A percentile compares a stretch with the other conserved stretches of the same genome.
phyloP scores from a whole-genome alignment of 2,888 invertebrate species.

The Melipona beecheii region DNA sequence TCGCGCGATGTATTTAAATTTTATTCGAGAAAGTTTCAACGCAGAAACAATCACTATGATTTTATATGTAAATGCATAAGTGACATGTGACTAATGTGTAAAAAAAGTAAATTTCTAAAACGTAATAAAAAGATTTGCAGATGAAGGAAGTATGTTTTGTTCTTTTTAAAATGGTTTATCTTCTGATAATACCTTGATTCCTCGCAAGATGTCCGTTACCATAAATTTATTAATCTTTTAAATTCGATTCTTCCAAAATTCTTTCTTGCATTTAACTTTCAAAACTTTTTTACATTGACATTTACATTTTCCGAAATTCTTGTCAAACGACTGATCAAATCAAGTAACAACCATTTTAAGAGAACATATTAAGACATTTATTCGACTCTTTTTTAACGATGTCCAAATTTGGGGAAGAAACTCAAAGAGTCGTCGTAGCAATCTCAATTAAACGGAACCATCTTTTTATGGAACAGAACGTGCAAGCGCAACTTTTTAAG shows the following conservation, averaged over 20 bases:
- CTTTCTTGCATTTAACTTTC: too few relatives aligned
- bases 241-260: too few relatives aligned
- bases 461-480: not conserved
- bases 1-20: conserved; percentile 22
- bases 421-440: too few relatives aligned
- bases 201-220: too few relatives aligned
- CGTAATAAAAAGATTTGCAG: not conserved
- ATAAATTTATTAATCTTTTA: too few relatives aligned
- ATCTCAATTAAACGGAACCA: not conserved
- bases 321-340: not conserved
- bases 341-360: not conserved
- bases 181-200: too few relatives aligned
- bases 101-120: too few relatives aligned
- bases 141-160: too few relatives aligned
- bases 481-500: not conserved
- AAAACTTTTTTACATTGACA: too few relatives aligned
- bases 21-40: conserved; percentile 15
- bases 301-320: not conserved
- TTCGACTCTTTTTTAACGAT: not conserved
- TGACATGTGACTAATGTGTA: too few relatives aligned
- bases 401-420: not conserved
- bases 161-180: too few relatives aligned
- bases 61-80: not conserved
- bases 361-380: not conserved
- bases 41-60: not conserved